Evolutionary conservation across 2,888 invertebrate species (phyloP).

Genomic region (Andrena flavipes): DNA sequence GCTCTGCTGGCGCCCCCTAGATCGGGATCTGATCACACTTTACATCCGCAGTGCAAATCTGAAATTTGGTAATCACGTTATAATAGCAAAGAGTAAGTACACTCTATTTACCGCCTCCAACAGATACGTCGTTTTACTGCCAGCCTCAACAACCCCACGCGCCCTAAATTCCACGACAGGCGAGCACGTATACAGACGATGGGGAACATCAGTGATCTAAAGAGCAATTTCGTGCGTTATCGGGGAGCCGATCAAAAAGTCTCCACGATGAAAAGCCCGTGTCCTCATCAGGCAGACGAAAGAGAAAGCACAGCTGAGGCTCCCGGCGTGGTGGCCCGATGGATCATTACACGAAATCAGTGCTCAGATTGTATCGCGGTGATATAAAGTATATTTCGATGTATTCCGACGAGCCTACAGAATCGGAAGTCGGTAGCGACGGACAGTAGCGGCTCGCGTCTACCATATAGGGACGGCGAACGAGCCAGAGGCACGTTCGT

Average conservation of each 20-base stretch:
- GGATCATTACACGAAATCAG: conserved; percentile 69
- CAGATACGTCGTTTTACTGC: conserved; percentile 23
- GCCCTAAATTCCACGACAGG: conserved; percentile 36
- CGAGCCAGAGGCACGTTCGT: conserved; percentile 44
- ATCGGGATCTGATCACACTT: not conserved
- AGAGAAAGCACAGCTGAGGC: conserved; percentile 67
- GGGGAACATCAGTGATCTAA: conserved; percentile 33
- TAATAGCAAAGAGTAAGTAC: not conserved
- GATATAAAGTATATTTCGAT: conserved; percentile 70
- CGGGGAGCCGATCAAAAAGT: conserved; percentile 46
- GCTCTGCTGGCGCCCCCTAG: too few species aligned
- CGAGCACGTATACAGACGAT: conserved; percentile 27
- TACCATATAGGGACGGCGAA: conserved; percentile 64
- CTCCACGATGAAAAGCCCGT: conserved; percentile 52
- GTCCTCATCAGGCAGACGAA: conserved; percentile 57
- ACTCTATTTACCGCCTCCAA: too few species aligned
- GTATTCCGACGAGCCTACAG: conserved; percentile 51
- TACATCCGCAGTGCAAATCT: not conserved
- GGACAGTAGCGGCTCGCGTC: conserved; percentile 54
- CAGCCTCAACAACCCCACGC: not conserved
- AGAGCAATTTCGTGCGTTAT: conserved; percentile 49
- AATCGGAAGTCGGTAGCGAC: conserved; percentile 23
- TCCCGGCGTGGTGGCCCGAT: conserved; percentile 37
- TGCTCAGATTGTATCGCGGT: conserved; percentile 63
- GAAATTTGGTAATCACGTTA: not conserved